Evolutionary conservation across 2,797 vertebrate genomes (phyloP).

Genomic region (Artibeus lituratus): DNA sequence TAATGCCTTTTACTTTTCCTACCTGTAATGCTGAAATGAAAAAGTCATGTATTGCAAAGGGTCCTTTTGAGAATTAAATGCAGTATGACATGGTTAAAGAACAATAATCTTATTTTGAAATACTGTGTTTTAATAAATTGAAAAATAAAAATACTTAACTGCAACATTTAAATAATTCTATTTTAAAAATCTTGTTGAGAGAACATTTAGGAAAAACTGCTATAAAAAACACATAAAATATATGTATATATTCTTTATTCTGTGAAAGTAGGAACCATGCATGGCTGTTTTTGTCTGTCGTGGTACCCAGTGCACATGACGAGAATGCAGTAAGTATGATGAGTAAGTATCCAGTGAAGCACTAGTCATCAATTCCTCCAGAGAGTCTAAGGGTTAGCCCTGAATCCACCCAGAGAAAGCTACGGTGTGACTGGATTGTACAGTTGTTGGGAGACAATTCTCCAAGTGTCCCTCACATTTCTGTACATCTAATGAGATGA

Average conservation of each 20-base stretch:
- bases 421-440: not conserved
- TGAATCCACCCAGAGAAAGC: not conserved
- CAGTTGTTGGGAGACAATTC: not conserved
- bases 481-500: not conserved
- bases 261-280: not conserved
- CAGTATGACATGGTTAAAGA: too few species aligned
- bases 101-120: too few species aligned
- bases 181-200: not conserved
- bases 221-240: not conserved
- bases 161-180: not conserved
- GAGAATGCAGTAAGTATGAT: not conserved
- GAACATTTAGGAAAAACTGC: not conserved
- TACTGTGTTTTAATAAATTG: too few species aligned
- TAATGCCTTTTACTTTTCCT: too few species aligned
- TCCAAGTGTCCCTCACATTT: not conserved
- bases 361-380: not conserved
- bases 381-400: not conserved
- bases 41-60: too few species aligned
- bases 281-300: not conserved
- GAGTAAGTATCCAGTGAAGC: not conserved
- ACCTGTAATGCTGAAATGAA: too few species aligned
- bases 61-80: too few species aligned
- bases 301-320: not conserved
- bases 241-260: not conserved
- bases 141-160: too few species aligned